Evolutionary conservation across 2,888 invertebrate genomes (phyloP), one percentile per base, ranked within the genome.

Genomic region (Drosophila sordidula): DNA sequence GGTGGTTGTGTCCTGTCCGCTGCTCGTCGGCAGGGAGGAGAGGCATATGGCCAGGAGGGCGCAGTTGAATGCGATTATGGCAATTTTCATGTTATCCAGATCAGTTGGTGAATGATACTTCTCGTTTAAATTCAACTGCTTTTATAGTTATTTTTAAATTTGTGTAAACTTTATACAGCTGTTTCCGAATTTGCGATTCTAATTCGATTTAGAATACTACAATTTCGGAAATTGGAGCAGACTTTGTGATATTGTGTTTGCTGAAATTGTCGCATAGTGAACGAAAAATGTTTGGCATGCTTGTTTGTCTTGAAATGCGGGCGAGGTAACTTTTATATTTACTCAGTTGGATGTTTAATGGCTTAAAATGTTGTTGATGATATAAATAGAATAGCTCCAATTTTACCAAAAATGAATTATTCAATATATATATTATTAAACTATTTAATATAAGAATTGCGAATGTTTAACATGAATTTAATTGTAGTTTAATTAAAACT

Each of bases 11-110:
- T 0, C 0, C 3, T 6, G 6, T 9, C 32, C 63, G 16, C 36
- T n/a, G 47, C 11, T 12, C 8, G 2, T 22, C 32, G 75, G 71
- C 25, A 72, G 3, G 14, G 44, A 14, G 34, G 38, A 32, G 0
- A 75, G 18, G 45, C 39, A 52, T 3, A 74, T 36, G 22, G 56
- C 69, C 39, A 72, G 6, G n/a, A 74, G 18, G 32, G 42, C 75
- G 38, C 75, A 74, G 32, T 36, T 39, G 2, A 67, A 25, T 3
- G 36, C 12, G n/a, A 69, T n/a, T 32, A 36, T 22, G 41, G 14
- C 39, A 6, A 41, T 8, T 16, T 56, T 56, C 71, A 72, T 74
- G 22, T 68, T 55, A 5, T 3, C 16, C 6, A 16, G 42, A 29
- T 39, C 32, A 34, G 38, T 55, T 44, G 36, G 6, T 16, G 42